Evolutionary conservation across 2,888 invertebrate genomes (phyloP).

Genomic region (Eupithecia tripunctaria): DNA sequence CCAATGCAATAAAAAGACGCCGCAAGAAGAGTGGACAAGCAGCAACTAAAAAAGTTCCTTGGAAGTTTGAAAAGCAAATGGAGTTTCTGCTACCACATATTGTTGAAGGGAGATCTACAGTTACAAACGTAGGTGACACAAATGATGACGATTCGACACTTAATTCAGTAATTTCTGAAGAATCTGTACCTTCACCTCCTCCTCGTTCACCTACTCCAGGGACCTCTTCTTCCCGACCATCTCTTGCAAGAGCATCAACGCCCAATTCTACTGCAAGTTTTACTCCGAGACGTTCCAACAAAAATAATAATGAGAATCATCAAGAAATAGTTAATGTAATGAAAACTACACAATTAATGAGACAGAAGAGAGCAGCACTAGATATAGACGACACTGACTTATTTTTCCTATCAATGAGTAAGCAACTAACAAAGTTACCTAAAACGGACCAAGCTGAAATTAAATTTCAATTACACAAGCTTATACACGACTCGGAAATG

Average conservation of each 20-base stretch:
- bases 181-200: slow-evolving; percentile 6
- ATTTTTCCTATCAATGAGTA: background rate
- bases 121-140: no score
- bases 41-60: no score
- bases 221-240: background rate
- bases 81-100: slow-evolving; percentile 12
- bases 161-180: background rate
- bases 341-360: no score
- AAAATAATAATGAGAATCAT: no score
- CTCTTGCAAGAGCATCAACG: no score
- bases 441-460: slow-evolving; percentile 2
- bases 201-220: slow-evolving; percentile 3
- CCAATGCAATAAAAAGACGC: no score
- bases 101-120: no score
- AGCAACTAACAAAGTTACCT: background rate
- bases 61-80: no score
- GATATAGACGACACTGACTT: no score
- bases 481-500: slow-evolving; percentile 4
- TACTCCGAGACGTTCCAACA: background rate
- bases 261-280: background rate
- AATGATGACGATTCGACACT: slow-evolving; percentile 2
- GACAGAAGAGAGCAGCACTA: no score
- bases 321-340: no score
- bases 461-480: slow-evolving; percentile 5
- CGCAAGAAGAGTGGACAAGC: no score